Evolutionary conservation across 1,140 invertebrate species (phyloP).

Genomic region (Drosophila mauritiana): DNA sequence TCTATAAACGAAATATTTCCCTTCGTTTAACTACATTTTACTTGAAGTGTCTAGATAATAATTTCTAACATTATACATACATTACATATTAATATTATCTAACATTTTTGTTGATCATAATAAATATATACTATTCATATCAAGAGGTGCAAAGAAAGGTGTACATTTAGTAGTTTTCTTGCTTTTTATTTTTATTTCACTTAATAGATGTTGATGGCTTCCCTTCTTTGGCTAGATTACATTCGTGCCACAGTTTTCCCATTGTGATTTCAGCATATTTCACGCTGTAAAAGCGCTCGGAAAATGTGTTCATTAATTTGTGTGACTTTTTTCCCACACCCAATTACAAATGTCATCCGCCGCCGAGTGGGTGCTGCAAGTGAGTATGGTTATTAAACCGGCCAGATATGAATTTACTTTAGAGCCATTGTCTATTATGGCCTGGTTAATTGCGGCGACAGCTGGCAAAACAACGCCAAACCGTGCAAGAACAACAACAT

Average conservation of each 20-base stretch:
- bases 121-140: no score
- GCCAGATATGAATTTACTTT: constrained; percentile 68
- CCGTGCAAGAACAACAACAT: constrained; percentile 70
- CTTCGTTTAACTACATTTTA: no score
- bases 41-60: background rate
- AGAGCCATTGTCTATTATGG: constrained; percentile 74
- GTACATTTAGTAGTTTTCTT: no score
- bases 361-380: background rate
- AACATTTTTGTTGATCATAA: background rate
- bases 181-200: no score
- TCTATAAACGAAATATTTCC: no score
- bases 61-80: background rate
- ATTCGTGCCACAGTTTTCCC: constrained; percentile 9
- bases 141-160: no score
- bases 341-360: constrained; percentile 35
- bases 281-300: background rate
- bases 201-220: no score
- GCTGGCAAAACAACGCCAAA: constrained; percentile 79
- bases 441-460: constrained; percentile 80
- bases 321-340: constrained; percentile 33
- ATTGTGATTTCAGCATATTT: constrained; percentile 18
- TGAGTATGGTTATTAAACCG: constrained; percentile 10
- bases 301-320: constrained; percentile 19
- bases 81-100: background rate
- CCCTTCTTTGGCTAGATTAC: no score